These are phyloP conservation scores for Microtus pennsylvanicus DNA, from an alignment of 2,113 vertebrate species.

Conservation along the genomic window DNA sequence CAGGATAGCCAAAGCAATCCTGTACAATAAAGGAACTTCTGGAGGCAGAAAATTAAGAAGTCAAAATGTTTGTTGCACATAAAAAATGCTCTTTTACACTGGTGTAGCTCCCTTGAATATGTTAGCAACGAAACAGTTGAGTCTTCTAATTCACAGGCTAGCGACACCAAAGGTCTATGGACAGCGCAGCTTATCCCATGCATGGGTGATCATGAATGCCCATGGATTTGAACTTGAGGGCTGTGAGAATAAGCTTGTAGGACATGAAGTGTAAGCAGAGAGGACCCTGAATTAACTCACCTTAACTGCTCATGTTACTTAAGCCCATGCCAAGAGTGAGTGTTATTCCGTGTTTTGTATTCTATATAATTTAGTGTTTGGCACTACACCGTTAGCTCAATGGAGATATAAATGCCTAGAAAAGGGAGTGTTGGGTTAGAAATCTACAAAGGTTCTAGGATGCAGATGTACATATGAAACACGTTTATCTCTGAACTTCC, in stretches of 20 bases:
- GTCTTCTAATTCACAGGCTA: background rate
- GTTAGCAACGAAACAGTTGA: background rate
- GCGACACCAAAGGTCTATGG: background rate
- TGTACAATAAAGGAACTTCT: too few species aligned
- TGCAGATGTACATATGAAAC: background rate
- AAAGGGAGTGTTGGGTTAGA: background rate
- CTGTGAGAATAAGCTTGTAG: background rate
- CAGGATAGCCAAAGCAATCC: too few species aligned
- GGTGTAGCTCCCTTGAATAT: background rate
- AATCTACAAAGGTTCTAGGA: background rate
- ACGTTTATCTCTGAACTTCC: background rate
- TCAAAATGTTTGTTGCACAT: conserved; percentile 5
- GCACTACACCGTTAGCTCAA: background rate
- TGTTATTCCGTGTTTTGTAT: background rate
- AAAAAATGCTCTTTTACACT: background rate
- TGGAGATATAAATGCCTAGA: background rate
- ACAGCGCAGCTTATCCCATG: background rate
- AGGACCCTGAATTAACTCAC: background rate
- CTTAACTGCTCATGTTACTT: background rate
- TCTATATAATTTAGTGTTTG: background rate
- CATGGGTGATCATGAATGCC: background rate
- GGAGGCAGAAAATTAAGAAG: background rate
- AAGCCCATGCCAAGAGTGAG: background rate
- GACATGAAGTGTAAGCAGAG: background rate
- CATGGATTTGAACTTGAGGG: background rate